phyloP scores from a whole-genome alignment of 2,113 vertebrate genomes.

The Bagarius yarrelli region DNA sequence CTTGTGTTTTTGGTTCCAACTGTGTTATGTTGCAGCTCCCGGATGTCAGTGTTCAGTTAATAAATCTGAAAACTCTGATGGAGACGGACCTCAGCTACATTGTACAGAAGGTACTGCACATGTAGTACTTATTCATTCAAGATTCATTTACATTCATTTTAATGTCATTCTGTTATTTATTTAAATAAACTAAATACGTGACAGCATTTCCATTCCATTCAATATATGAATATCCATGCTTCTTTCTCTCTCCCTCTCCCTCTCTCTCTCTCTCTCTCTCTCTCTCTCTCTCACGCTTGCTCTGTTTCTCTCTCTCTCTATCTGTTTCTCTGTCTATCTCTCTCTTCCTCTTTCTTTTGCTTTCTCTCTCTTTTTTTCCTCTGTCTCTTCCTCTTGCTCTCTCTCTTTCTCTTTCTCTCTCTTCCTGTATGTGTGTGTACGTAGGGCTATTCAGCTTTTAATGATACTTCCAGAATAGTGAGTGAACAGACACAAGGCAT shows the following conservation, averaged over 20 bases:
- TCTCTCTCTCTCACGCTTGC: no score
- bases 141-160: neutral
- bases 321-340: no score
- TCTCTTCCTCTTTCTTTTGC: no score
- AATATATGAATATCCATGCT: no score
- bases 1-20: neutral
- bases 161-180: neutral
- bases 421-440: no score
- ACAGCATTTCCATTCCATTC: neutral
- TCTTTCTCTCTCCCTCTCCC: neutral
- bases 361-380: no score
- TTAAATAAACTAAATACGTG: no score
- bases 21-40: constrained; percentile 72
- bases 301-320: no score
- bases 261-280: constrained; percentile 25
- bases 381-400: no score
- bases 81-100: constrained; percentile 82
- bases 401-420: no score
- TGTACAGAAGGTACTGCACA: constrained; percentile 77
- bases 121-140: neutral
- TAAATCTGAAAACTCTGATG: constrained; percentile 76
- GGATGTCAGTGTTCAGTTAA: constrained; percentile 70
- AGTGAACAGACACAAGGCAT: constrained; percentile 79
- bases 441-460: constrained; percentile 87
- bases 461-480: constrained; percentile 81